Evolutionary conservation across 2,888 invertebrate species (phyloP), one percentile per base, ranked within the genome.

Genomic region (Tetrapedia diversipes): DNA sequence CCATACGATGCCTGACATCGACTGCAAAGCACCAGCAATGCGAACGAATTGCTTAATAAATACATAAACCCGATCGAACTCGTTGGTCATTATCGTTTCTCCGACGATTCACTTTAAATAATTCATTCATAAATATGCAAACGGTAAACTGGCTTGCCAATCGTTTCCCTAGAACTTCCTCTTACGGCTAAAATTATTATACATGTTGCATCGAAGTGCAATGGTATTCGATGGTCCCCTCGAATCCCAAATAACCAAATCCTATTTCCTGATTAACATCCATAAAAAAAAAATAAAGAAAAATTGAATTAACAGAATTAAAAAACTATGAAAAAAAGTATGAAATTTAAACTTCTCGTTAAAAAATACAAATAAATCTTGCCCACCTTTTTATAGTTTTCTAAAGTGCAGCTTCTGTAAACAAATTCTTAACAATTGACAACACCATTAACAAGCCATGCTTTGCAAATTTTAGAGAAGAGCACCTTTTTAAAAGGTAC

Each of bases 121-220:
- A 79, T 68, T 45, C 64, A 39, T 27, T 39, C 34, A 47, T 73
- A 70, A 76, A 79, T 63, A 67, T 79, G 76, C 74, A 77, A 80
- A 81, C 54, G 45, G 54, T 32, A 39, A 32, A 71, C 24, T 41
- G 51, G n/a, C n/a, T n/a, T 29, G n/a, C 41, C 49, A 16, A 56
- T 74, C 74, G 39, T 51, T 27, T 60, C 10, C 51, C 29, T 22
- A 41, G n/a, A n/a, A 65, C 70, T 70, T 66, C 51, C 27, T 47
- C 7, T n/a, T 49, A 54, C 24, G 41, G 4, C 2, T 19, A 10
- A 4, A 65, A 72, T 59, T 65, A 45, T 59, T 66, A 16, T 39
- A 32, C 32, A 22, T 27, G 41, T 32, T 41, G 39, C 54, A 27
- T 24, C 27, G 43, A 43, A 37, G 2, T 41, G 19, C n/a, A 1